Percentiles rank a stretch among this genome's conserved stretches.
Evolutionary conservation across 2,113 vertebrate species (phyloP).

Genomic region (Calypte anna): DNA sequence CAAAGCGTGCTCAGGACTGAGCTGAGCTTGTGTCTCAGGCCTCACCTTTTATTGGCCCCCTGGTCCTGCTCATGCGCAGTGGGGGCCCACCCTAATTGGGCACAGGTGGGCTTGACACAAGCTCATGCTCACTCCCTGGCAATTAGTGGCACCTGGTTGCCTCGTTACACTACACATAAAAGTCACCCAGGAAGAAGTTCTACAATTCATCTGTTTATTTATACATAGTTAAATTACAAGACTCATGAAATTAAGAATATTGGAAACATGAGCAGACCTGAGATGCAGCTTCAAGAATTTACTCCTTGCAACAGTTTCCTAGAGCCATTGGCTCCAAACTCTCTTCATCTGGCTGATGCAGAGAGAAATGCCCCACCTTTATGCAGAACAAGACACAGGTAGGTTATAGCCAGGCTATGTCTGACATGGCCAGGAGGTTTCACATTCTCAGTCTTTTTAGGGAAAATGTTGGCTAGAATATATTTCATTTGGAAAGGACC

Average conservation of each 20-base stretch:
- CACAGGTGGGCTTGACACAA: too few species aligned
- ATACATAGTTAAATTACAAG: background rate
- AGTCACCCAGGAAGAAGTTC: background rate
- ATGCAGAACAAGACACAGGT: background rate
- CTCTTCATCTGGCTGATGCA: background rate
- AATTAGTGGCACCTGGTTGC: too few species aligned
- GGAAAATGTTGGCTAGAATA: background rate
- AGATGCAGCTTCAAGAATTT: background rate
- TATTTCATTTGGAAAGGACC: background rate
- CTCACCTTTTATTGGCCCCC: too few species aligned
- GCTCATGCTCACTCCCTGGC: too few species aligned
- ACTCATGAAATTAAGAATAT: background rate
- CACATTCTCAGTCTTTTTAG: background rate
- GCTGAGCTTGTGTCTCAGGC: too few species aligned
- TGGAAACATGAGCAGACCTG: background rate
- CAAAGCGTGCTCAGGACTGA: too few species aligned
- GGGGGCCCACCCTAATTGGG: too few species aligned
- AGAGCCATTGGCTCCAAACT: background rate
- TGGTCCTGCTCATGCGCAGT: too few species aligned
- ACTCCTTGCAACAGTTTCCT: background rate
- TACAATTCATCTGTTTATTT: background rate
- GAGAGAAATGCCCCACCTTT: background rate
- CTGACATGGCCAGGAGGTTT: background rate
- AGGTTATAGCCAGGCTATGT: background rate
- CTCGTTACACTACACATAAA: too few species aligned